phyloP scores from a whole-genome alignment of 2,888 invertebrate genomes.

The Chrysodeixis includens region DNA sequence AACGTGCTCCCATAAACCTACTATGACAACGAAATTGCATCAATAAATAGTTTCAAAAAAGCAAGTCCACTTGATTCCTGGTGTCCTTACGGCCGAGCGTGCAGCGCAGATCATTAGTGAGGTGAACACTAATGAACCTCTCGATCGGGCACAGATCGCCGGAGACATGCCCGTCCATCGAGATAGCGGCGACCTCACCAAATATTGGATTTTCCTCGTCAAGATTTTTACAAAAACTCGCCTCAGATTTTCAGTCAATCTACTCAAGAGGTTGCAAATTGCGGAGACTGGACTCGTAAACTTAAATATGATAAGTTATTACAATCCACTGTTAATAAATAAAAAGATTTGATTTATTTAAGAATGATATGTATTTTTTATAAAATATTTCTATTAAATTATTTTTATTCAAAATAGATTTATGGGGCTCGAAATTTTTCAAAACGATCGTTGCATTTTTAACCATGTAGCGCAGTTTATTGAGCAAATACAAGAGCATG shows the following conservation, averaged over 20 bases:
- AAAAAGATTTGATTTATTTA: too few species aligned
- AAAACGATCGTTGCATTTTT: slow-evolving; percentile 44
- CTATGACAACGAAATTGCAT: slow-evolving; percentile 42
- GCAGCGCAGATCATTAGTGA: slow-evolving; percentile 79
- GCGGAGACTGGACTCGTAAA: slow-evolving; percentile 23
- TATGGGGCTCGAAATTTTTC: slow-evolving; percentile 12
- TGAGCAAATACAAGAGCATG: slow-evolving; percentile 70
- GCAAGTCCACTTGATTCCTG: slow-evolving; percentile 57
- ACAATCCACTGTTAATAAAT: not conserved
- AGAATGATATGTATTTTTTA: too few species aligned
- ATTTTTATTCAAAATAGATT: not conserved
- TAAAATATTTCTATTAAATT: too few species aligned
- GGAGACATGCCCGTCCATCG: slow-evolving; percentile 66
- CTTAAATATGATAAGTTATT: slow-evolving; percentile 20
- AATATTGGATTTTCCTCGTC: slow-evolving; percentile 65
- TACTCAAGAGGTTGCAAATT: slow-evolving; percentile 35
- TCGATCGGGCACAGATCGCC: slow-evolving; percentile 74
- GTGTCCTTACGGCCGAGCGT: slow-evolving; percentile 57
- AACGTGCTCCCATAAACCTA: not conserved
- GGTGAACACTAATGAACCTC: slow-evolving; percentile 84
- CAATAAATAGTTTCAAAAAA: slow-evolving; percentile 57
- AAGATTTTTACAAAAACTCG: slow-evolving; percentile 53
- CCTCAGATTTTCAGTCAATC: slow-evolving; percentile 38
- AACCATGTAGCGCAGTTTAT: slow-evolving; percentile 65
- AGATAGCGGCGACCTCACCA: slow-evolving; percentile 64